Percentiles rank a stretch among this genome's conserved stretches.
Conservation (phyloP, 2,797 vertebrate species). For the Microchirus variegatus region DNA sequence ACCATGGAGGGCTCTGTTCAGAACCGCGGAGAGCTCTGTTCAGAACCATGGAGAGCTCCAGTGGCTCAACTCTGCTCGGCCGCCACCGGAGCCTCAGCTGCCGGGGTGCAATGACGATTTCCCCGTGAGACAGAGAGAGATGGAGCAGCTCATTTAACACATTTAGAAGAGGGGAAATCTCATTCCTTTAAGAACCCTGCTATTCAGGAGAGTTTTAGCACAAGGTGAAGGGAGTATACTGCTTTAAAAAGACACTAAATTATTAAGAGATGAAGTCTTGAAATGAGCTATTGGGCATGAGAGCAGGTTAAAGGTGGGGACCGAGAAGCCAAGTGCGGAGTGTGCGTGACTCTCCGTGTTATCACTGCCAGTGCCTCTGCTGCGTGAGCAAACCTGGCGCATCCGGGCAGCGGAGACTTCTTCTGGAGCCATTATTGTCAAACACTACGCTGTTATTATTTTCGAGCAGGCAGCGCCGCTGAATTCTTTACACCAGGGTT, state of each 20-base stretch:
- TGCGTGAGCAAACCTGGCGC: slow-evolving; percentile 49
- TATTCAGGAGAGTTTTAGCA: slow-evolving; percentile 19
- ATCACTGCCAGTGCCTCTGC: slow-evolving; percentile 33
- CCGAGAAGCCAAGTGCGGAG: slow-evolving; percentile 22
- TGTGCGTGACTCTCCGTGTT: slow-evolving; percentile 47
- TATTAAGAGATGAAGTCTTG: slow-evolving; percentile 33
- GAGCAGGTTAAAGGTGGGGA: not conserved
- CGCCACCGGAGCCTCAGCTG: slow-evolving; percentile 62
- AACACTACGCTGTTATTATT: slow-evolving; percentile 8
- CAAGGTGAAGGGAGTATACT: not conserved
- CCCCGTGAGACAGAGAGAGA: slow-evolving; percentile 46
- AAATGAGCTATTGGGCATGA: slow-evolving; percentile 20
- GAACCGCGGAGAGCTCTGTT: slow-evolving; percentile 57
- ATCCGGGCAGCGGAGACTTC: slow-evolving; percentile 42
- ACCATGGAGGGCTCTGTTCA: slow-evolving; percentile 41
- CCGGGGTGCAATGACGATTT: slow-evolving; percentile 54
- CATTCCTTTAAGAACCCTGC: slow-evolving; percentile 21
- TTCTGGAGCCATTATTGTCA: slow-evolving; percentile 46
- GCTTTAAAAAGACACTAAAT: slow-evolving; percentile 12
- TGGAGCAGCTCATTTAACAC: slow-evolving; percentile 63
- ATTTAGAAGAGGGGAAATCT: slow-evolving; percentile 50
- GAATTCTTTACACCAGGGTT: slow-evolving; percentile 1
- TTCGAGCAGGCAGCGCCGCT: slow-evolving; percentile 1
- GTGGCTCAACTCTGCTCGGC: slow-evolving; percentile 58
- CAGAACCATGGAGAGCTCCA: slow-evolving; percentile 56